Conservation (phyloP, 1,140 invertebrate species). For the Drosophila biarmipes region DNA sequence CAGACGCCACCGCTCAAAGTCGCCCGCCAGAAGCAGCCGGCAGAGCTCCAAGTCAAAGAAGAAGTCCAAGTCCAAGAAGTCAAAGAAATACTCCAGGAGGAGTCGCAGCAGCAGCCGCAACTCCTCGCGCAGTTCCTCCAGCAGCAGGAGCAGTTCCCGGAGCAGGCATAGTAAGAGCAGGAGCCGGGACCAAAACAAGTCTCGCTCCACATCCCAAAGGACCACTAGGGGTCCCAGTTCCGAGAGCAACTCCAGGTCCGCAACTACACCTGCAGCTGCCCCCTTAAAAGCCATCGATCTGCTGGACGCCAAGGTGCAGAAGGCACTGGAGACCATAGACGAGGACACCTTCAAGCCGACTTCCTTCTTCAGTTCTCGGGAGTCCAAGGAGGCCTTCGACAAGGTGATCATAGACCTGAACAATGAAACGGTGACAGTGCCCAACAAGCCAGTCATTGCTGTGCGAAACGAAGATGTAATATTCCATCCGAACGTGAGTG, state of each 20-base stretch:
- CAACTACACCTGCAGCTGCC: constrained; percentile 11
- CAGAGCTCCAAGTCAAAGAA: constrained; percentile 71
- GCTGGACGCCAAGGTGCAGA: constrained; percentile 67
- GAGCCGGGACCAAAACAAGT: constrained; percentile 60
- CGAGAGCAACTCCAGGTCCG: constrained; percentile 50
- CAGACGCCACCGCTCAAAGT: constrained; percentile 67
- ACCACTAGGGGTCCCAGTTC: constrained; percentile 63
- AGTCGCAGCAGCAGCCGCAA: constrained; percentile 74
- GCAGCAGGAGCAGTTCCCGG: constrained; percentile 62
- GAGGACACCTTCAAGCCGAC: constrained; percentile 71
- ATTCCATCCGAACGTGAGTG: constrained; percentile 65
- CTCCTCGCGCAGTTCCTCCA: constrained; percentile 57
- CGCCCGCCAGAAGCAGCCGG: constrained; percentile 48
- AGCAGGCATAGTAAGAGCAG: constrained; percentile 69
- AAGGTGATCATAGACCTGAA: constrained; percentile 80
- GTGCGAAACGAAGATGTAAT: constrained; percentile 62
- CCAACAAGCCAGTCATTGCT: constrained; percentile 37
- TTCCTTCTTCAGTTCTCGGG: constrained; percentile 66
- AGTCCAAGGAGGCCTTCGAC: constrained; percentile 49
- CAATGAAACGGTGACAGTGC: constrained; percentile 66
- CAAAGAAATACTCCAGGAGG: constrained; percentile 68
- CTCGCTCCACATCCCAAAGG: constrained; percentile 56
- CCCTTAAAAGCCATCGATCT: constrained; percentile 64
- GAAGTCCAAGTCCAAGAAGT: constrained; percentile 76
- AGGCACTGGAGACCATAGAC: constrained; percentile 74